Conservation (phyloP, 2,888 invertebrate genomes). For the Antitype chi region DNA sequence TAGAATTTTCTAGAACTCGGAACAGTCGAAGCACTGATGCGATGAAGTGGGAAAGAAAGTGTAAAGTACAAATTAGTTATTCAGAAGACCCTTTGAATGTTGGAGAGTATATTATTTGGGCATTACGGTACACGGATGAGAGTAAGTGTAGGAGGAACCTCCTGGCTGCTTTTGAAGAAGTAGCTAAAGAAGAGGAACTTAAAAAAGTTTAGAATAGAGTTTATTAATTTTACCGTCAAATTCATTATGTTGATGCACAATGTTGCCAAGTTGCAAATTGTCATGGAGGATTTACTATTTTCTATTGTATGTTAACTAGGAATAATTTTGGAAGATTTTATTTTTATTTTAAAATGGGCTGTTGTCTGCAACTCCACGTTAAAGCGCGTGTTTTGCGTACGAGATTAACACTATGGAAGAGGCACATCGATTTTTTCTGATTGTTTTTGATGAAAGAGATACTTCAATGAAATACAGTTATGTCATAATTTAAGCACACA, state of each 20-base stretch:
- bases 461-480: conserved; percentile 2
- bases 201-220: conserved; percentile 64
- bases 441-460: not conserved
- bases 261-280: conserved; percentile 32
- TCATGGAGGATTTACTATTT: conserved; percentile 8
- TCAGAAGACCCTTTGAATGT: conserved; percentile 88
- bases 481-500: not conserved
- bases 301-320: conserved; percentile 10
- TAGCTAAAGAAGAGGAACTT: conserved; percentile 75
- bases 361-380: no score
- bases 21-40: conserved; percentile 80
- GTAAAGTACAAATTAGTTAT: conserved; percentile 92
- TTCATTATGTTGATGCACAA: conserved; percentile 21
- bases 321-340: no score
- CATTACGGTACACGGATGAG: conserved; percentile 91
- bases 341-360: no score
- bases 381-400: no score
- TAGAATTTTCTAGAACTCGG: conserved; percentile 84
- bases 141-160: conserved; percentile 91
- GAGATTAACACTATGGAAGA: not conserved
- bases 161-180: conserved; percentile 88
- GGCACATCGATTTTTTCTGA: not conserved
- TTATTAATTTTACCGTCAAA: conserved; percentile 54
- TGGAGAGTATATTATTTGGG: conserved; percentile 91
- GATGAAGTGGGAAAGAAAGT: conserved; percentile 91